Base-by-base conservation (phyloP, 2,888 invertebrate genomes). In the Anaspis maculata region DNA sequence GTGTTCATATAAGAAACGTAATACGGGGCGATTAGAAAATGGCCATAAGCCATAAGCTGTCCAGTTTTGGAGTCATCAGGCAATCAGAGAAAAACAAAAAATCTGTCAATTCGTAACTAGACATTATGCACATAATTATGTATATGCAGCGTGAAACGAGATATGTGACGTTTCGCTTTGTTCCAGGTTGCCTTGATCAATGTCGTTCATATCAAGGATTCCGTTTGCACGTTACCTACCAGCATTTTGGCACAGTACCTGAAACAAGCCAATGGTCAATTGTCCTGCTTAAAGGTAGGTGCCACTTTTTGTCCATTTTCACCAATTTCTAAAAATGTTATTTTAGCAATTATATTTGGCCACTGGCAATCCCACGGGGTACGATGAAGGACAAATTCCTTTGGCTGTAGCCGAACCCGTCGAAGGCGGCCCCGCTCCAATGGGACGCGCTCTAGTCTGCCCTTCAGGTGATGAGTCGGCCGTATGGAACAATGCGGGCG, bases 221-320 rank as follows among this genome's bases (percentile, higher is more conserved):
- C 79, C 24, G 77, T 83, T 41, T 87, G 87, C 62, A 76, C 81
- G 21, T 67, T 86, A 49, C 82, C 83, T 29, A 87, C 88, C 49
- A 83, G 84, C 51, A 77, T 88, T 54, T 73, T 89, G 48, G 83
- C 85, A 27, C 88, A 89, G 67, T 88, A 86, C 66, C 69, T 89
- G 41, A 88, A 89, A 61, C 86, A 87, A 64, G 83, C 83, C 27
- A 83, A 82, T 52, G 86, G 86, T 24, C 83, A 84, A 56, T 68
- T 87, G 36, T 84, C 85, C 38, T 84, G 83, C 61, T 72, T 89
- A 46, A 86, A 88, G 78, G 87, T 87, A 67, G 66, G 3, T 30
- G 25, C 13, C 12, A 21, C 25, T 34, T 13, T 16, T 13, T 13
- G 7, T 19, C 19, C n/a, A 15, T 15, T 14, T 28, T 28, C 15